phyloP scores from a whole-genome alignment of 2,888 invertebrate genomes.

The Drosophila atripex region DNA sequence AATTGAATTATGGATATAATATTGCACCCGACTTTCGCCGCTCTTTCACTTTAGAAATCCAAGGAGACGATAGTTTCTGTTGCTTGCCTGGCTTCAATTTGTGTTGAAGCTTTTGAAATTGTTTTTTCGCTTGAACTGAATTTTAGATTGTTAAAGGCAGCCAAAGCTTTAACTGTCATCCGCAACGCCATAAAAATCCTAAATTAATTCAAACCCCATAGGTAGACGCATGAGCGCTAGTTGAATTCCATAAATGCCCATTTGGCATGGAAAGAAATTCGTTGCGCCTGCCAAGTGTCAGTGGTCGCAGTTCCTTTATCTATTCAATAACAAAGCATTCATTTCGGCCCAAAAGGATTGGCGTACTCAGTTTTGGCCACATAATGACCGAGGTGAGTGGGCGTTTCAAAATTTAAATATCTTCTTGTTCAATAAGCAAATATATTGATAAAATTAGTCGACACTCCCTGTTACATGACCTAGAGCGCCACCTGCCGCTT shows the following conservation, averaged over 20 bases:
- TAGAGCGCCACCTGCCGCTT: conserved; percentile 8
- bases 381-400: conserved; percentile 27
- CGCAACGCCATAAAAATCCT: conserved; percentile 3
- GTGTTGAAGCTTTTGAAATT: conserved; percentile 17
- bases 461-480: background rate
- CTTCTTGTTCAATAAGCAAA: background rate
- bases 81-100: background rate
- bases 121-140: conserved; percentile 19
- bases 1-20: conserved; percentile 62
- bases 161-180: conserved; percentile 9
- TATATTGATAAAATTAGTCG: background rate
- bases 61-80: conserved; percentile 12
- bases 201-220: background rate
- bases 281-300: conserved; percentile 20
- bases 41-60: conserved; percentile 5
- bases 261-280: conserved; percentile 15
- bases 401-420: background rate
- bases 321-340: conserved; percentile 7
- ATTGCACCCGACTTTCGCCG: conserved; percentile 44
- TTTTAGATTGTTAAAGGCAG: conserved; percentile 5
- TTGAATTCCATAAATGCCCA: background rate
- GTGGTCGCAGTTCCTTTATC: conserved; percentile 22
- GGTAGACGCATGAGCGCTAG: background rate
- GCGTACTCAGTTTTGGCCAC: conserved; percentile 27
- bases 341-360: background rate